Evolutionary conservation across 2,797 vertebrate genomes (phyloP).

Genomic region (Spinibarbus caldwelli): DNA sequence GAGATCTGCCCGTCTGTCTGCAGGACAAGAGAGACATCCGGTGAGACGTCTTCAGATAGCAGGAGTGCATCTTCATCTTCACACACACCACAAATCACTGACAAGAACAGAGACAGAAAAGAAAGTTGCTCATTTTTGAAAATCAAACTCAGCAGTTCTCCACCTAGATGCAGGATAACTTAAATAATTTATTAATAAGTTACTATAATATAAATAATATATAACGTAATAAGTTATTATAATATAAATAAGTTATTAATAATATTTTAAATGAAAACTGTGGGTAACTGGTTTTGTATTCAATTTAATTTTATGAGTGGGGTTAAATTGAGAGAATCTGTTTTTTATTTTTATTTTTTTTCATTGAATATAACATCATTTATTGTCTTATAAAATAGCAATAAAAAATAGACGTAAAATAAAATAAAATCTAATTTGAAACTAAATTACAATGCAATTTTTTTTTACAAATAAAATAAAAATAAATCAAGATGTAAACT

Average conservation of each 20-base stretch:
- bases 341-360: neutral
- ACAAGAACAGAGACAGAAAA: no score
- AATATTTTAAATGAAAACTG: neutral
- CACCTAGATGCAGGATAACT: neutral
- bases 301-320: no score
- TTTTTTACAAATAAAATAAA: no score
- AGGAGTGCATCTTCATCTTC: neutral
- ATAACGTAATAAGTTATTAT: no score
- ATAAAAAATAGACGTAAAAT: no score
- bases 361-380: no score
- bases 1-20: constrained; percentile 67
- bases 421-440: neutral
- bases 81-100: neutral
- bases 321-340: no score
- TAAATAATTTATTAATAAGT: no score
- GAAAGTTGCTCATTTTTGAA: neutral
- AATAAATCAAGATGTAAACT: neutral
- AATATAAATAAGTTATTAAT: no score
- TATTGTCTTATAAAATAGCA: neutral
- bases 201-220: no score
- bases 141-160: neutral
- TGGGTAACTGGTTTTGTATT: no score
- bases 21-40: constrained; percentile 72
- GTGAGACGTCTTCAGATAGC: constrained; percentile 50
- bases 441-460: no score